Evolutionary conservation across 2,888 invertebrate species (phyloP).

Genomic region (Drosophila birchii): DNA sequence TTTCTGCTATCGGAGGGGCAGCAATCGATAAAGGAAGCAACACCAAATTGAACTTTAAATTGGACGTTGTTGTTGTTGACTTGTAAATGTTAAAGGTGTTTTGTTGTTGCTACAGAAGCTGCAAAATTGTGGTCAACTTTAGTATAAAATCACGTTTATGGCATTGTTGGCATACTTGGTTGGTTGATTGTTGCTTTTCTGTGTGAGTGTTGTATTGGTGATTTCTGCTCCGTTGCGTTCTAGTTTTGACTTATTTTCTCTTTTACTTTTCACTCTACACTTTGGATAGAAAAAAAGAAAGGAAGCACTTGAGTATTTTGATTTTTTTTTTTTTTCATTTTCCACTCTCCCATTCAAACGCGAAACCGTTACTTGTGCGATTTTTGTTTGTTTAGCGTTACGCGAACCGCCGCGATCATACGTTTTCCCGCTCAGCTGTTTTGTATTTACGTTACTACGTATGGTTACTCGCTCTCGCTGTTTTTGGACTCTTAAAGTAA

Average conservation of each 20-base stretch:
- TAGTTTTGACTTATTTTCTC: conserved; percentile 42
- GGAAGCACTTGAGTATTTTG: conserved; percentile 33
- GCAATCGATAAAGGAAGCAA: conserved; percentile 55
- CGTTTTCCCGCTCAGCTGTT: conserved; percentile 72
- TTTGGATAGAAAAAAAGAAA: conserved; percentile 29
- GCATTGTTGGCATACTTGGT: conserved; percentile 53
- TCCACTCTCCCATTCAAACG: conserved; percentile 46
- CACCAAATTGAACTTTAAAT: conserved; percentile 38
- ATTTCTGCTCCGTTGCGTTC: conserved; percentile 39
- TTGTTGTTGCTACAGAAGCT: conserved; percentile 41
- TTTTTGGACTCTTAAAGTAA: background rate
- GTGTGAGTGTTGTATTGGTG: conserved; percentile 22
- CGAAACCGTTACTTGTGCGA: conserved; percentile 21
- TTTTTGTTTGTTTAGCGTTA: conserved; percentile 51
- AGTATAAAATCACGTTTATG: conserved; percentile 51
- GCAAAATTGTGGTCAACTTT: conserved; percentile 61
- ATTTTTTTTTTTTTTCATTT: conserved; percentile 27
- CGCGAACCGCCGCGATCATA: conserved; percentile 66
- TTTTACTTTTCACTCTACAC: conserved; percentile 57
- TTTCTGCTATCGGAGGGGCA: conserved; percentile 21
- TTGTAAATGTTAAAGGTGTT: background rate
- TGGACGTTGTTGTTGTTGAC: conserved; percentile 33
- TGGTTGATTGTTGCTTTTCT: conserved; percentile 48
- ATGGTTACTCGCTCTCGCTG: conserved; percentile 26
- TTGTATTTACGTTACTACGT: conserved; percentile 71